Base-by-base conservation (phyloP, 2,888 invertebrate species). In the Dicyrtoma fusca region DNA sequence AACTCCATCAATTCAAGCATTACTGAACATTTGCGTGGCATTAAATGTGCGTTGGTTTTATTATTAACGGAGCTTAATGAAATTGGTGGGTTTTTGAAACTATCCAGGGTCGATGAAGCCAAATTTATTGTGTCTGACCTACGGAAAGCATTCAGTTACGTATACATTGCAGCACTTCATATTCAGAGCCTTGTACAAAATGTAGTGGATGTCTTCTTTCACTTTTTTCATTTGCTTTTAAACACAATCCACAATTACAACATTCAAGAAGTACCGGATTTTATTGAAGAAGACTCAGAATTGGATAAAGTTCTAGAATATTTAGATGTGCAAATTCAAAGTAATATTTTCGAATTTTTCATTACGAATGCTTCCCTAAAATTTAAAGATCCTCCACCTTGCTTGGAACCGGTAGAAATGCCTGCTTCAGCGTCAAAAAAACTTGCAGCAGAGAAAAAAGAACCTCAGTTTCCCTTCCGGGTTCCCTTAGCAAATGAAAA, bases 221-320 rank as follows among this genome's bases (percentile, higher is more conserved):
- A 80, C 69, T 80, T 80, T 53, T 75, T 80, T 75, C 74, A 77
- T 70, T 61, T 80, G 55, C 69, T 80, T 1, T 74, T 80, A 71
- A 78, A 78, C 45, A 78, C 78, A n/a, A 78, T 80, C 21, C 78
- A 80, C 45, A 71, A 72, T 1, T 72, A 74, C 17, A 77, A 78
- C 71, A 75, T 75, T 42, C 76, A 76, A 73, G 79, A 80, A 63
- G 64, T 73, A 11, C 77, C 75, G 21, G 79, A 79, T 64, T 75
- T 76, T 34, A 75, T 75, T 25, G 78, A 78, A 65, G 79, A 80
- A 68, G 78, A 78, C 23, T 69, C 74, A 1, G 77, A 80, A 21
- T 76, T 78, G 1, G 76, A 77, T 3, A 76, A 75, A 73, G 76
- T 80, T n/a, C 45, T 80, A 17, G 72, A 76, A 45, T 76, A 78